Evolutionary conservation across 2,797 vertebrate genomes (phyloP).

Genomic region (Hemitrygon akajei): DNA sequence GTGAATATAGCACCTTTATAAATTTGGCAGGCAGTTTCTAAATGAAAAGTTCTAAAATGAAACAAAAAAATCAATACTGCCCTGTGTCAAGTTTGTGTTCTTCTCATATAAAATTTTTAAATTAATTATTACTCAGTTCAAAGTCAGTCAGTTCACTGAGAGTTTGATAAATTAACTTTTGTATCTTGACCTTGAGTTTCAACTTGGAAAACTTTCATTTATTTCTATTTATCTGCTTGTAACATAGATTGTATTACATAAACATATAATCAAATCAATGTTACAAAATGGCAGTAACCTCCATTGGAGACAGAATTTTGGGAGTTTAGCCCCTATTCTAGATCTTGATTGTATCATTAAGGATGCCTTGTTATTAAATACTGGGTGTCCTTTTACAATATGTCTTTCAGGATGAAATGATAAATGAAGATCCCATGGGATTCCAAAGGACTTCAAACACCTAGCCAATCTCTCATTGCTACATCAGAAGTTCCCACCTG

Average conservation of each 20-base stretch:
- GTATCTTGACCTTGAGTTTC: no score
- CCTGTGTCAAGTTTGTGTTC: not conserved
- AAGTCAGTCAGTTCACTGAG: not conserved
- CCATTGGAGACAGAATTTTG: not conserved
- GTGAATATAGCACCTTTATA: not conserved
- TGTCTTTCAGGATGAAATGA: no score
- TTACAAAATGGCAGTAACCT: not conserved
- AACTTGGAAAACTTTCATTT: no score
- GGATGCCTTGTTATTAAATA: not conserved
- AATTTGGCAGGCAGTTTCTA: not conserved
- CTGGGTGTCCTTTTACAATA: no score
- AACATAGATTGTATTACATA: no score
- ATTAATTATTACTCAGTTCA: not conserved
- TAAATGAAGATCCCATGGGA: no score
- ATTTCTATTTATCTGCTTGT: no score
- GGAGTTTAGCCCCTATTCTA: not conserved
- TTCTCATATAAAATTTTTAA: not conserved
- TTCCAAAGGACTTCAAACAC: no score
- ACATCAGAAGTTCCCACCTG: no score
- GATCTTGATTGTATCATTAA: not conserved
- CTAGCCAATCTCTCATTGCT: no score
- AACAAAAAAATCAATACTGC: not conserved
- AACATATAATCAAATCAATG: not conserved
- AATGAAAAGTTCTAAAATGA: no score
- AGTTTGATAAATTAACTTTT: no score